Base-by-base conservation (phyloP, 1,140 invertebrate species). In the Limonius californicus region DNA sequence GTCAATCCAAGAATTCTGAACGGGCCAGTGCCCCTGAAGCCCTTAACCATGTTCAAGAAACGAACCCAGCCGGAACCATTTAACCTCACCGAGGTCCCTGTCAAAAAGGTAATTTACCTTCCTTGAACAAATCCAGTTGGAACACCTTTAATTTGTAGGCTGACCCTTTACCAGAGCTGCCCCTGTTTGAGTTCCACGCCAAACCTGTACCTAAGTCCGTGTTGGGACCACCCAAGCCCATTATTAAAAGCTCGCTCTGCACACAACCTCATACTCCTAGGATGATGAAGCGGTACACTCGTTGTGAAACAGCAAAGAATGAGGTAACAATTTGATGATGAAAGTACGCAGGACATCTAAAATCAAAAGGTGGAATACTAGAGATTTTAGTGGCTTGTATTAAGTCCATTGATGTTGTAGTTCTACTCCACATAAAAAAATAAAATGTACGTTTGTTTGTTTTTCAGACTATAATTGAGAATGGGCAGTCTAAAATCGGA, bases 1-100 rank as follows among this genome's bases (percentile, higher is more conserved):
- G 18, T 76, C 0, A 75, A 73, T 57, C 67, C 72, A 19, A 75
- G 68, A 58, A 68, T 74, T 16, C 57, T 76, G 0, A 50, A 70
- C 58, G 66, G 66, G 6, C 72, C 71, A 64, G 66, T 7, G 70
- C 72, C 12, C 32, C 69, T 9, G 70, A 70, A 54, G 30, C 68
- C 1, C 2, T 30, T 18, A 11, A 11, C 64, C n/a, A 57, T 66
- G 42, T 72, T 66, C 56, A 74, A 69, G 65, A 55, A 42, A 18
- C 0, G 35, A 7, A 75, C 73, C 18, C 20, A 68, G 32, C 45
- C 54, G 3, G 54, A 73, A 57, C 75, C 73, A 8, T 76, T 76
- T 64, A 72, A 74, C 16, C 62, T 76, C n/a, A 72, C 72, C 14
- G 59, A 66, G 58, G 54, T 8, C 39, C 30, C 20, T 54, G 42